Evolutionary conservation across 2,113 vertebrate genomes (phyloP).

Genomic region (Calonectris borealis): DNA sequence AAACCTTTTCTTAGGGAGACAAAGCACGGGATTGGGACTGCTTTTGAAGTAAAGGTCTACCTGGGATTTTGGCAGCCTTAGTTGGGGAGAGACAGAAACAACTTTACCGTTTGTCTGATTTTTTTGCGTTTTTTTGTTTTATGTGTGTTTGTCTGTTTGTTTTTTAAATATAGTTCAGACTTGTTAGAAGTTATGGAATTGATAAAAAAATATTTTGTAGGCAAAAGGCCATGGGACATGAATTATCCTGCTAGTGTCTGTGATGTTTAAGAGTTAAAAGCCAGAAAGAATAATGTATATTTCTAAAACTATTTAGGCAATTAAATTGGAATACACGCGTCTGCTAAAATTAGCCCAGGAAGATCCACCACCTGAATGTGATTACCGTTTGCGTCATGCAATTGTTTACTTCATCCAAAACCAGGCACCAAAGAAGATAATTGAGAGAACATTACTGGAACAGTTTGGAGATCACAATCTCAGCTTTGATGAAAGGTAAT

Average conservation of each 20-base stretch:
- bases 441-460: constrained; percentile 92
- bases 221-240: not conserved
- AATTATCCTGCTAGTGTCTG: not conserved
- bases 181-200: not conserved
- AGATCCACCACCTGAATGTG: constrained; percentile 87
- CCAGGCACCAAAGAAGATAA: constrained; percentile 94
- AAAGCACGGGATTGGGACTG: not conserved
- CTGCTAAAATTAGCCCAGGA: constrained; percentile 91
- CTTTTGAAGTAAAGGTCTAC: not conserved
- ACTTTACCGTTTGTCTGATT: not conserved
- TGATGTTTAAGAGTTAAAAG: not conserved
- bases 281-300: not conserved
- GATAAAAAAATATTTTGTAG: not conserved
- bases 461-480: constrained; percentile 95
- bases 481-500: constrained; percentile 93
- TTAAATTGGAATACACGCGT: constrained; percentile 92
- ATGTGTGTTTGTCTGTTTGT: not conserved
- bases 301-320: constrained; percentile 79
- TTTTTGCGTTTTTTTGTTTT: not conserved
- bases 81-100: not conserved
- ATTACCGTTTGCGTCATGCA: constrained; percentile 91
- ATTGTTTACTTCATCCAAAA: constrained; percentile 97
- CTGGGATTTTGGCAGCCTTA: not conserved
- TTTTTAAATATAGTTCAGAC: not conserved
- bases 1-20: not conserved